Base-by-base conservation (phyloP, 2,113 vertebrate genomes). In the Lagopus leucura region DNA sequence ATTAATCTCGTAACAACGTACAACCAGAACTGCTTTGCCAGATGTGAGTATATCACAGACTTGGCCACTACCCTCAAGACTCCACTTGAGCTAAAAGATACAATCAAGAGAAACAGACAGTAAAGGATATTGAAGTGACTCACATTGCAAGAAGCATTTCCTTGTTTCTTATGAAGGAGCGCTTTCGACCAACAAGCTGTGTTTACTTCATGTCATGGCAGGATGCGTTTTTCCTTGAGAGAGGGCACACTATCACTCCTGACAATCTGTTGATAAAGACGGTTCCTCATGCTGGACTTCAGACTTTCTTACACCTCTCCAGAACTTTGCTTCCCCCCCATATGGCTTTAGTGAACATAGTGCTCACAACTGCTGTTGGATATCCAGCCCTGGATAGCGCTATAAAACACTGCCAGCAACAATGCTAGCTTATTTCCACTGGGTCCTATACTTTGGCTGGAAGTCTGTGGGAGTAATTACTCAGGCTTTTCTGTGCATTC, bases 261-360 rank as follows among this genome's bases (percentile, higher is more conserved):
- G 19, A 75, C 10, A 78, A 11, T 15, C 40, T 6, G 22, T 10
- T 67, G 27, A 50, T 7, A 32, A 27, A 81, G 19, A 28, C 2
- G 2, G 7, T 24, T 69, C 30, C 27, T 63, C 28, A 4, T 25
- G 10, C 11, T 65, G 30, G 24, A 36, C 13, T 60, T 84, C 3
- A 4, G 13, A 34, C 16, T 40, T 20, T 55, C 15, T 40, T 45
- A 15, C 1, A 42, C 15, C 7, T 27, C 7, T 47, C 21, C 61
- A 71, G 43, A 74, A 38, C 8, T 52, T 50, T 28, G 52, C 30
- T 21, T 63, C 58, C 5, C 42, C 5, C 4, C 7, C 25, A 42
- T 25, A 40, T 1, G 1, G 1, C 34, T 82, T 75, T 8, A n/a
- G 38, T 34, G 19, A 85, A 32, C 0, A 0, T 2, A 58, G 11